Base-by-base conservation (phyloP, 1,140 invertebrate species). In the Calephelis nemesis region DNA sequence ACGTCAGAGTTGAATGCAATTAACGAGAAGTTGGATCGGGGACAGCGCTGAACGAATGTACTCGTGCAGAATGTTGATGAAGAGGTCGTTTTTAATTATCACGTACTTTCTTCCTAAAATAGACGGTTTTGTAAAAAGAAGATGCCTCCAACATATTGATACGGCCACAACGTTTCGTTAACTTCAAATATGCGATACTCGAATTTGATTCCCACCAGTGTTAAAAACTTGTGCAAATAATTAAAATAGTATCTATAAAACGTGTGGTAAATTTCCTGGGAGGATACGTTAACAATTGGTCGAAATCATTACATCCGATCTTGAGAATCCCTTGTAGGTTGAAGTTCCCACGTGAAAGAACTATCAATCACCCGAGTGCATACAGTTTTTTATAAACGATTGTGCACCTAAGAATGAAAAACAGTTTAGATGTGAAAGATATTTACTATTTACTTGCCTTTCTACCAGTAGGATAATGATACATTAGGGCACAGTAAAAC, bases 331-430 rank as follows among this genome's bases (percentile, higher is more conserved):
- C 42, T 45, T 45, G 6, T 45, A 9, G 45, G 47, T 49, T 47
- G 45, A 63, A 47, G 62, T 70, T 78, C 76, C 72, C 74, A 74
- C 74, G 69, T 64, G 64, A 74, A 70, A 65, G 7, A 50, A 58
- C 72, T 68, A 76, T 78, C 72, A 71, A 78, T 78, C 72, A 76
- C 68, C 47, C 65, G 15, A 9, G 58, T 60, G 7, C 54, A 60
- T 19, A 40, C 8, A 39, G 30, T 60, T 60, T 60, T n/a, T 40
- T 60, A 60, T 40, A 60, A 39, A 40, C 10, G 12, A 60, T 45
- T 45, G 42, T 45, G 8, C 6, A 45, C 42, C 30, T 39, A 39
- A 60, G 54, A 39, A 60, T 12, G 11, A 39, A 10, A 60, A 30
- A 60, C 19, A 39, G n/a, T 48, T 39, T 39, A 39, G 49, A 50